Evolutionary conservation across 2,888 invertebrate species (phyloP).

Genomic region (Nematopogon swammerdamellus): DNA sequence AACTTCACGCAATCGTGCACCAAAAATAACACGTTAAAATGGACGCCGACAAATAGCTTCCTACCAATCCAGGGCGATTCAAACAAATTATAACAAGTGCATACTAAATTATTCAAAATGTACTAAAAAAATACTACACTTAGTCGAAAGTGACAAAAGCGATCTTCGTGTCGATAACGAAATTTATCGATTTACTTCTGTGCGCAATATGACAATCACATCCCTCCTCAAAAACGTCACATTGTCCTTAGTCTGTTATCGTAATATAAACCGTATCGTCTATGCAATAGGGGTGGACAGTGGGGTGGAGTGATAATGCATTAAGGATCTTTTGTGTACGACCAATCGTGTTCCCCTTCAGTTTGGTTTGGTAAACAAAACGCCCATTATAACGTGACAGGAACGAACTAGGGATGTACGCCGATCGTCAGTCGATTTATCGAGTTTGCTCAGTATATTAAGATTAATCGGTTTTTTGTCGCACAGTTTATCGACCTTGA

Average conservation of each 20-base stretch:
- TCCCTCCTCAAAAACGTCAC: not conserved
- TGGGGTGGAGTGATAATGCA: not conserved
- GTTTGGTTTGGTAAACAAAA: slow-evolving; percentile 51
- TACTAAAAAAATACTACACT: not conserved
- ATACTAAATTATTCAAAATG: not conserved
- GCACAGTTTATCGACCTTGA: too few species aligned
- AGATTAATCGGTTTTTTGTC: too few species aligned
- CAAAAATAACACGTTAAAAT: too few species aligned
- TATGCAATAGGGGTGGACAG: not conserved
- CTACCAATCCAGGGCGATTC: too few species aligned
- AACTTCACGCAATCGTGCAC: too few species aligned
- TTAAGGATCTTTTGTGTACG: not conserved
- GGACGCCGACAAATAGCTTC: too few species aligned
- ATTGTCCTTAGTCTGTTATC: not conserved
- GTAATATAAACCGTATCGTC: not conserved
- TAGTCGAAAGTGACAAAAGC: not conserved
- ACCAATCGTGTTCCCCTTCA: slow-evolving; percentile 31
- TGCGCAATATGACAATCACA: not conserved
- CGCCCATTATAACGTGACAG: slow-evolving; percentile 46
- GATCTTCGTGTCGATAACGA: not conserved
- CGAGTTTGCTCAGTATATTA: too few species aligned
- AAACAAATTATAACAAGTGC: not conserved
- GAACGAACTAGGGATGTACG: slow-evolving; percentile 25
- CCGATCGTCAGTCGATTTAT: too few species aligned
- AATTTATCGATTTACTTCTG: not conserved